Evolutionary conservation across 1,140 invertebrate genomes (phyloP).

Genomic region (Proales similis): DNA sequence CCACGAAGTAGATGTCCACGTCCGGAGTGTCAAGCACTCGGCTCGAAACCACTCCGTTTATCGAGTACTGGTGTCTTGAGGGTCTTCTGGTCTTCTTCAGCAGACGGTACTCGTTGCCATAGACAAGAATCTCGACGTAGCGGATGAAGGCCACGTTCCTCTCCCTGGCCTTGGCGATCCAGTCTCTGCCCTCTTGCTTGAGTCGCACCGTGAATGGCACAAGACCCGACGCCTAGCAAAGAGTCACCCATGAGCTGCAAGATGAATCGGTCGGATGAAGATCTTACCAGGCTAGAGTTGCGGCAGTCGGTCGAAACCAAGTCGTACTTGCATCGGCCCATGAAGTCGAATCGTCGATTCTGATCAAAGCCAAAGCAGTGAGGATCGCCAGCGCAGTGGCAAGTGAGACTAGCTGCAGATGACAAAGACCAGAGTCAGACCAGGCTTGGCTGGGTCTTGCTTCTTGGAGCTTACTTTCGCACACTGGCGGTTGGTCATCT

Average conservation of each 20-base stretch:
- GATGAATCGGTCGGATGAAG: no score
- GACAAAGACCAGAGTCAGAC: no score
- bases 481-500: no score
- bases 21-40: background rate
- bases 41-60: constrained; percentile 5
- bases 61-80: background rate
- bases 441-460: no score
- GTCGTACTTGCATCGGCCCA: constrained; percentile 3
- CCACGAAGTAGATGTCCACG: background rate
- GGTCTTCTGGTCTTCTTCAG: constrained; percentile 8
- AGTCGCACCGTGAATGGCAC: no score
- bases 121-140: constrained; percentile 24
- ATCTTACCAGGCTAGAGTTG: constrained; percentile 31
- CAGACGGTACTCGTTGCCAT: background rate
- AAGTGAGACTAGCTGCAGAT: no score
- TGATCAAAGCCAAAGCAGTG: constrained; percentile 18
- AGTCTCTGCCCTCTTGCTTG: no score
- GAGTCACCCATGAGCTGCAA: no score
- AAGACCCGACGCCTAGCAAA: no score
- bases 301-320: constrained; percentile 25
- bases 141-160: background rate
- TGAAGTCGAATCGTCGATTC: background rate
- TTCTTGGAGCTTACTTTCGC: no score
- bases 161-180: no score
- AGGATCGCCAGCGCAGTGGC: constrained; percentile 11